Evolutionary conservation across 2,113 vertebrate species (phyloP), one percentile per base, ranked within the genome.

Genomic region (Recurvirostra avosetta): DNA sequence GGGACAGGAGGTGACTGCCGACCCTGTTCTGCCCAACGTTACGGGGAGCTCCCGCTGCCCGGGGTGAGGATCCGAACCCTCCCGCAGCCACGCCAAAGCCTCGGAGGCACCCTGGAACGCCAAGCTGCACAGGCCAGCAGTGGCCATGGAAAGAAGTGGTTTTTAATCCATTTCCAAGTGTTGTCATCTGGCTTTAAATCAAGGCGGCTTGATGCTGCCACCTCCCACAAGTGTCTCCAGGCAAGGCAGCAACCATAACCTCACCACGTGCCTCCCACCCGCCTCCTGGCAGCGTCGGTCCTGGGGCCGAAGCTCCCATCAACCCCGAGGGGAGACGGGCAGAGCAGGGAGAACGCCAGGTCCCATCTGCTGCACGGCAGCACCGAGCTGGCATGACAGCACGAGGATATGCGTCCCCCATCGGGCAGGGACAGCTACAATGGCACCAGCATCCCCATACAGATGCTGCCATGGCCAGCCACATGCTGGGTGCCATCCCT

Each of bases 101-200:
- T 95, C 0, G 2, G 80, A 89, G 76, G 76, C 36, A 9, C 56
- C 34, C 77, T 75, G 81, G 80, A 89, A 92, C 2, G 13, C 50
- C 0, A 1, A 91, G 70, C 77, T 47, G 84, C 91, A 90, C 6
- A 4, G 91, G 90, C 93, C 93, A 94, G 94, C 84, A 68, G 96
- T 85, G 92, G 85, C 93, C 96, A 68, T 30, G 87, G 93, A 88
- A 96, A 96, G 84, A 94, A 96, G 95, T 85, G 93, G 65, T 43
- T 94, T 97, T 86, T 90, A 96, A 96, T 93, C 84, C 61, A 65
- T 56, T 95, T 96, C 93, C 96, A 94, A 96, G 88, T 88, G 93
- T 86, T 96, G 96, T 95, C 95, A 96, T 92, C 96, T 92, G 94
- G 95, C 93, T 95, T 95, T 96, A 97, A 97, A 97, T 93, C 92